Percentiles rank a stretch among this genome's conserved stretches.
Conservation (phyloP, 2,797 vertebrate genomes). For the Chelon labrosus region DNA sequence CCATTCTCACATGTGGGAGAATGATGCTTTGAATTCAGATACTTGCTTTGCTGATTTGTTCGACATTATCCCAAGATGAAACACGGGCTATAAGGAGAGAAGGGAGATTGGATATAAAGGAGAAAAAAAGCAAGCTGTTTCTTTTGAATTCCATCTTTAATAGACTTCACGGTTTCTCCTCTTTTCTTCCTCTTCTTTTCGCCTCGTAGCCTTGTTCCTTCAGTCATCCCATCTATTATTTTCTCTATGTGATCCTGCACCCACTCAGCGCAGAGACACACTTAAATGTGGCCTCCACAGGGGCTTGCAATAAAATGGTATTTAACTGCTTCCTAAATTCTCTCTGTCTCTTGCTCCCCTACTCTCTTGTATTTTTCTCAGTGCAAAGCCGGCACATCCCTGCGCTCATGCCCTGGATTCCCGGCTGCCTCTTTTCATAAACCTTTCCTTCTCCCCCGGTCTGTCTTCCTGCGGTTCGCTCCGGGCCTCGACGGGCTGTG, state of each 20-base stretch:
- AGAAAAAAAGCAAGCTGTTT: slow-evolving; percentile 59
- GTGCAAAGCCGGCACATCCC: slow-evolving; percentile 38
- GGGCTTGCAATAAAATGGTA: slow-evolving; percentile 78
- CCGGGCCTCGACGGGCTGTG: slow-evolving; percentile 35
- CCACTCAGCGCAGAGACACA: slow-evolving; percentile 66
- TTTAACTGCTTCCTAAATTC: slow-evolving; percentile 74
- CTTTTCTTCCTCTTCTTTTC: slow-evolving; percentile 53
- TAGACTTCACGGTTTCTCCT: slow-evolving; percentile 63
- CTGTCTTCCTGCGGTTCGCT: slow-evolving; percentile 35
- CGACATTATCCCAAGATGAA: slow-evolving; percentile 79
- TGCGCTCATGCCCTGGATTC: slow-evolving; percentile 49
- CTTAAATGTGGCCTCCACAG: slow-evolving; percentile 76
- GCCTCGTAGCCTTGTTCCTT: slow-evolving; percentile 55
- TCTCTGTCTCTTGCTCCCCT: slow-evolving; percentile 36
- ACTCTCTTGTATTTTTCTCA: slow-evolving; percentile 39
- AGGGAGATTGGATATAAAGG: slow-evolving; percentile 58
- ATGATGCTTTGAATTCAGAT: slow-evolving; percentile 67
- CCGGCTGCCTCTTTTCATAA: slow-evolving; percentile 48
- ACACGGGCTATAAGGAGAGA: slow-evolving; percentile 58
- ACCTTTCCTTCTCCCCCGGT: slow-evolving; percentile 32
- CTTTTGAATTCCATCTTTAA: slow-evolving; percentile 81
- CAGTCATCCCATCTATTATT: slow-evolving; percentile 66
- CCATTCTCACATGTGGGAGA: slow-evolving; percentile 36
- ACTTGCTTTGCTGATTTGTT: slow-evolving; percentile 74
- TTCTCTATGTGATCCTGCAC: slow-evolving; percentile 66